Percentiles rank a stretch among this genome's conserved stretches.
These are phyloP conservation scores for Hyperoplus lanceolatus DNA, from an alignment of 2,797 vertebrate species.

Conservation along the genomic window DNA sequence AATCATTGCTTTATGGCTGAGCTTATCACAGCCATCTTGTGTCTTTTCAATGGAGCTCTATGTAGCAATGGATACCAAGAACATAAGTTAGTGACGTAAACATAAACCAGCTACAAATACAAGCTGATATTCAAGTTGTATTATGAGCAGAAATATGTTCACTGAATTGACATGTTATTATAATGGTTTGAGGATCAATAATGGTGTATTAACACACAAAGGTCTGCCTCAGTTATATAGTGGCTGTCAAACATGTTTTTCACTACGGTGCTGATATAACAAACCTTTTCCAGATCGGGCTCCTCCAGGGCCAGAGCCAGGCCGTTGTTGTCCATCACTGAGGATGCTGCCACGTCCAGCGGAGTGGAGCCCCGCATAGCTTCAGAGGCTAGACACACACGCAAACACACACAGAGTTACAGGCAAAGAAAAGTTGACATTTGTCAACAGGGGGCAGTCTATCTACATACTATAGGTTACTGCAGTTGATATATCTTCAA, in stretches of 20 bases:
- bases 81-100: background rate
- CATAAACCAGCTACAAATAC: background rate
- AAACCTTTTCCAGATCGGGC: slow-evolving; percentile 96
- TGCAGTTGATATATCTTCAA: too few relatives aligned
- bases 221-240: too few relatives aligned
- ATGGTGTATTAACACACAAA: background rate
- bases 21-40: background rate
- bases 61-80: background rate
- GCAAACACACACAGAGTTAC: slow-evolving; percentile 5
- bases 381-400: slow-evolving; percentile 88
- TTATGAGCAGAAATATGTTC: background rate
- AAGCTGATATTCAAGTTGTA: background rate
- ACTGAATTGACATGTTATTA: background rate
- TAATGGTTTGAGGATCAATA: background rate
- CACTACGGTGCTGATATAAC: background rate
- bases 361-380: slow-evolving; percentile 98
- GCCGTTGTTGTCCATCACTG: slow-evolving; percentile 99
- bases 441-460: slow-evolving; percentile 80
- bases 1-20: background rate
- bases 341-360: slow-evolving; percentile 96
- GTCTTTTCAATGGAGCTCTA: background rate
- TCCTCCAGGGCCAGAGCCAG: slow-evolving; percentile 94
- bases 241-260: background rate
- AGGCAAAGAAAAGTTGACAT: slow-evolving; percentile 1
- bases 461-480: slow-evolving; percentile 23